Evolutionary conservation across 2,888 invertebrate genomes (phyloP).

Genomic region (Drosophila yooni): DNA sequence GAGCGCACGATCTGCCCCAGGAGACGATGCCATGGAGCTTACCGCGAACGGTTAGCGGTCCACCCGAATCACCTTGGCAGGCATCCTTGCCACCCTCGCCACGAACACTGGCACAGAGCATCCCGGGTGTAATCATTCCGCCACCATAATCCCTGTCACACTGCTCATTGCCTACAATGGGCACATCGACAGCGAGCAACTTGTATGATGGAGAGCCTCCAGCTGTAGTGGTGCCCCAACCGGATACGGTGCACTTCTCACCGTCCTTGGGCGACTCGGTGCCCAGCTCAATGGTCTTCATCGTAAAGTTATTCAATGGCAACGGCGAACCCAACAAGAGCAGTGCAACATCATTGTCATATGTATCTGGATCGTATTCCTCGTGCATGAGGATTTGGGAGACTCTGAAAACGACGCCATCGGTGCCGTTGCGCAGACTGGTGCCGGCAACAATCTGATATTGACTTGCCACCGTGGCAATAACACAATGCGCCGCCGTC

Average conservation of each 20-base stretch:
- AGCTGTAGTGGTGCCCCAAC: constrained; percentile 74
- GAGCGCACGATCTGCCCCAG: constrained; percentile 80
- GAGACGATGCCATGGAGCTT: constrained; percentile 79
- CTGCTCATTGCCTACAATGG: constrained; percentile 64
- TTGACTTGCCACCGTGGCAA: constrained; percentile 48
- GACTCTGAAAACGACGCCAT: constrained; percentile 86
- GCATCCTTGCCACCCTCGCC: constrained; percentile 78
- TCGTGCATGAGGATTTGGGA: constrained; percentile 86
- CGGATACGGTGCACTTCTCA: constrained; percentile 61
- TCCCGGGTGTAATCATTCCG: constrained; percentile 62
- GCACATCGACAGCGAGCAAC: constrained; percentile 72
- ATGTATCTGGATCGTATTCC: constrained; percentile 83
- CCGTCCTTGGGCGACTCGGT: constrained; percentile 52
- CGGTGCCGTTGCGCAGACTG: constrained; percentile 83
- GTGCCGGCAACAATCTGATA: constrained; percentile 86
- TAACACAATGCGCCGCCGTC: constrained; percentile 83
- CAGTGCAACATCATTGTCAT: constrained; percentile 87
- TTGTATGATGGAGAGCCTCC: constrained; percentile 62
- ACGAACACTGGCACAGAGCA: constrained; percentile 80
- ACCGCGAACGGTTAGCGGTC: constrained; percentile 70
- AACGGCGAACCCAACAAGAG: constrained; percentile 66
- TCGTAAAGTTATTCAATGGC: constrained; percentile 75
- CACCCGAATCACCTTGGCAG: constrained; percentile 82
- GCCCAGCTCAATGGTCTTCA: constrained; percentile 69
- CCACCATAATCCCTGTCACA: constrained; percentile 68